Base-by-base conservation (phyloP, 2,888 invertebrate species). In the Nasonovia ribisnigri region DNA sequence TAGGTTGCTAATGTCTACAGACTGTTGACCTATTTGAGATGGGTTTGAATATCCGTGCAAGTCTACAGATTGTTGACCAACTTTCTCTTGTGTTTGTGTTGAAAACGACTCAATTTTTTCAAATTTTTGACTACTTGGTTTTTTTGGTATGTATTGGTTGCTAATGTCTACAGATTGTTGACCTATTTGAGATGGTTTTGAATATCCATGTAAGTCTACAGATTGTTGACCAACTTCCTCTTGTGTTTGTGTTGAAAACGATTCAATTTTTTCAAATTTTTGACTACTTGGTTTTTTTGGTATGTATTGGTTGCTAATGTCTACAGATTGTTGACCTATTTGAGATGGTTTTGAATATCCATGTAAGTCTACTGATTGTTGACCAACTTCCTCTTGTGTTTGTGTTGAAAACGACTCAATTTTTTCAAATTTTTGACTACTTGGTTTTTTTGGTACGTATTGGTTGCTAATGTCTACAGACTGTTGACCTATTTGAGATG, bases 81-180 rank as follows among this genome's bases (percentile, higher is more conserved):
- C 51, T 43, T 84, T 1, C 8, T 29, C 57, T 29, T 60, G 57
- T 29, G 29, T 51, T 84, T 90, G 90, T 67, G 90, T 90, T 10
- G 57, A 46, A 90, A 90, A 90, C 20, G 90, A 90, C n/a, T 90
- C 67, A n/a, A 46, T 46, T 67, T 90, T 90, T 90, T 90, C 90
- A 90, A 60, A 90, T 46, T 67, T 90, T 43, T 90, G 42, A 16
- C n/a, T 13, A 43, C 3, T 60, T 29, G 90, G 57, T 43, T 36
- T 60, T 13, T 67, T 67, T 57, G 90, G 60, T 29, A 1, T 29
- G 6, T 36, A 43, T 8, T 24, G 13, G 10, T 24, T 42, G 5
- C 36, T 54, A 42, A 57, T 88, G 54, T 88, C 54, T 10, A 88
- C 51, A 36, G 54, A 42, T 10, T 46, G 46, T 46, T 46, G 46